Evolutionary conservation across 2,797 vertebrate genomes (phyloP).

Genomic region (Tolypeutes matacus): DNA sequence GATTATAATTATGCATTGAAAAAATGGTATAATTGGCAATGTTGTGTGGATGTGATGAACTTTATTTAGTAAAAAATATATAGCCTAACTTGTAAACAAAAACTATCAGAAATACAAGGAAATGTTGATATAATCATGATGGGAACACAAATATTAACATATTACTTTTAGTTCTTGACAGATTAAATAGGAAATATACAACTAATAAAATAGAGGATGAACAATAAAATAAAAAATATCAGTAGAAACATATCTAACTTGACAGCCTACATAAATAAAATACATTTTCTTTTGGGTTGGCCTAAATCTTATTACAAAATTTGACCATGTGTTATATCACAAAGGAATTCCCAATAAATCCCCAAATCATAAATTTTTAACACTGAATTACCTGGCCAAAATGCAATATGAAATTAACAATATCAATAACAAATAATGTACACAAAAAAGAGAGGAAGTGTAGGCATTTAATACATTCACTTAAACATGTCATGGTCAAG

Average conservation of each 20-base stretch:
- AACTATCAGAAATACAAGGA: slow-evolving; percentile 43
- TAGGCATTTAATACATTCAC: not conserved
- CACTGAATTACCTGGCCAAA: not conserved
- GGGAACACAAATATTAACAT: not conserved
- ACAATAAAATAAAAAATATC: slow-evolving; percentile 34
- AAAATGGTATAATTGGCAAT: not conserved
- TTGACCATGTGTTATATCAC: not conserved
- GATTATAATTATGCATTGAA: not conserved
- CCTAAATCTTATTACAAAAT: slow-evolving; percentile 15
- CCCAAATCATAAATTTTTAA: slow-evolving; percentile 50
- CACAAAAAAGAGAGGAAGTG: not conserved
- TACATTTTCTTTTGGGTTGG: slow-evolving; percentile 21
- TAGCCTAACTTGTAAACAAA: slow-evolving; percentile 37
- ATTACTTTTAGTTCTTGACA: slow-evolving; percentile 25
- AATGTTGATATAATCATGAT: not conserved
- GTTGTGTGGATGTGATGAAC: not conserved
- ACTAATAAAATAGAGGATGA: not conserved
- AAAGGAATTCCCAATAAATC: not conserved
- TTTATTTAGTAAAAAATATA: slow-evolving; percentile 21
- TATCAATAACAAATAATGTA: not conserved
- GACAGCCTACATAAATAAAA: slow-evolving; percentile 16
- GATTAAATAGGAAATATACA: slow-evolving; percentile 29
- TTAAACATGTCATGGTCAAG: not conserved
- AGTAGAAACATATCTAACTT: not conserved
- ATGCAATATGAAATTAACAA: slow-evolving; percentile 4